A percentile compares a stretch with the other conserved stretches of the same genome.
These are phyloP conservation scores for Piprites chloris DNA, from an alignment of 2,113 vertebrate genomes.

Conservation along the genomic window DNA sequence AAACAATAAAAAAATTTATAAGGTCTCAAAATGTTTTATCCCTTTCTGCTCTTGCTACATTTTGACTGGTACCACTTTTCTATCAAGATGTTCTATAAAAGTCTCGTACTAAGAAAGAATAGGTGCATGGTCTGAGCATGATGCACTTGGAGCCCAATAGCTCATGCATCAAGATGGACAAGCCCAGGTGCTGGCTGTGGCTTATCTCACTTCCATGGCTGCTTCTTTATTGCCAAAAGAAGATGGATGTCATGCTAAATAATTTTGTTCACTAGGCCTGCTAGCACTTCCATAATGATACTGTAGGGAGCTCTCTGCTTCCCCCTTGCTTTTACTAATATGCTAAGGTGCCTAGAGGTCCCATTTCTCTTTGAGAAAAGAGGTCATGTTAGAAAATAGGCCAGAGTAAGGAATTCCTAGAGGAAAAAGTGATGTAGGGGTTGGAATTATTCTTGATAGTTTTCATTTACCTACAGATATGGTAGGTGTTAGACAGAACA, in stretches of 20 bases:
- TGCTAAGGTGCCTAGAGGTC: background rate
- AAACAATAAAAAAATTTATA: background rate
- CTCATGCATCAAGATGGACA: background rate
- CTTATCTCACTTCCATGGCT: background rate
- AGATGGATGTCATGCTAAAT: background rate
- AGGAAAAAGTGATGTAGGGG: background rate
- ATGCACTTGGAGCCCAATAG: background rate
- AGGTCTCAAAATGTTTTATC: background rate
- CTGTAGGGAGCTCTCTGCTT: background rate
- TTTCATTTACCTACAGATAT: background rate
- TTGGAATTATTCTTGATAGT: background rate
- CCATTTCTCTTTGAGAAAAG: background rate
- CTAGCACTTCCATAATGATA: background rate
- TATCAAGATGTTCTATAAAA: background rate
- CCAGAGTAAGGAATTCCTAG: background rate
- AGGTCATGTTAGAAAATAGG: background rate
- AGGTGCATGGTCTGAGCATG: background rate
- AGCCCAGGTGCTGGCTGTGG: background rate
- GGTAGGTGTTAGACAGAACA: background rate
- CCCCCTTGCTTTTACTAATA: background rate
- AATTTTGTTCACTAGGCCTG: background rate
- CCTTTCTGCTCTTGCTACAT: background rate
- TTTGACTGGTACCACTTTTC: background rate
- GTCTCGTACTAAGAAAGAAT: background rate
- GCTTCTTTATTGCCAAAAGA: background rate